Evolutionary conservation across 2,113 vertebrate genomes (phyloP), one percentile per base, ranked within the genome.

Genomic region (Cinclus mexicanus): DNA sequence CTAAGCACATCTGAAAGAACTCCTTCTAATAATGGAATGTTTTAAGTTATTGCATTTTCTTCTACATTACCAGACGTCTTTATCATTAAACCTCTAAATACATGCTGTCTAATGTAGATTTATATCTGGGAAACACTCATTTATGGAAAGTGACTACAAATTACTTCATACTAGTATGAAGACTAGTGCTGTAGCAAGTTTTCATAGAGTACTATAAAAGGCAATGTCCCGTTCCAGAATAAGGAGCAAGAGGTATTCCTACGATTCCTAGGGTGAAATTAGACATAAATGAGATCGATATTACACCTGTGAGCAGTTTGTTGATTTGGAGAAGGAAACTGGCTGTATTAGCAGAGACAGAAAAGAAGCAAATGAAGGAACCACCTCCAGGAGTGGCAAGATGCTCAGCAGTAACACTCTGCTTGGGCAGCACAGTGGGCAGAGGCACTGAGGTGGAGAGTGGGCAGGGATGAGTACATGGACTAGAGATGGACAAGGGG

Each of bases 381-480:
- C 18, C 18, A 37, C 7, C 39, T 37, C 4, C 8, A 47, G 0
- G 1, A 64, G 18, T 0, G 1, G 33, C 22, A 16, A 33, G 57
- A 17, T 0, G 3, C 21, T 22, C 7, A 16, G 57, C 18, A 18
- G 28, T 23, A 41, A 39, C 0, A 0, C 0, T 1, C 28, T 39
- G 11, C 3, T 56, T 0, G 28, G 41, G 41, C 69, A 64, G 49
- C 41, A 25, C 20, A 55, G 28, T 3, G 3, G 37, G 33, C 35
- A 37, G 35, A 37, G 35, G 35, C 35, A 37, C 35, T 37, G 35
- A 7, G 35, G 35, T 8, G 37, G 56, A 31, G 24, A 60, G 15
- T 1, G 1, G 12, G 20, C 20, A 61, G 10, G 25, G 33, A 35
- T 12, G 16, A 35, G 37, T 15, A 53, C 25, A 25, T 3, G 6